phyloP scores from a whole-genome alignment of 2,888 invertebrate genomes.

The Altica lythri region DNA sequence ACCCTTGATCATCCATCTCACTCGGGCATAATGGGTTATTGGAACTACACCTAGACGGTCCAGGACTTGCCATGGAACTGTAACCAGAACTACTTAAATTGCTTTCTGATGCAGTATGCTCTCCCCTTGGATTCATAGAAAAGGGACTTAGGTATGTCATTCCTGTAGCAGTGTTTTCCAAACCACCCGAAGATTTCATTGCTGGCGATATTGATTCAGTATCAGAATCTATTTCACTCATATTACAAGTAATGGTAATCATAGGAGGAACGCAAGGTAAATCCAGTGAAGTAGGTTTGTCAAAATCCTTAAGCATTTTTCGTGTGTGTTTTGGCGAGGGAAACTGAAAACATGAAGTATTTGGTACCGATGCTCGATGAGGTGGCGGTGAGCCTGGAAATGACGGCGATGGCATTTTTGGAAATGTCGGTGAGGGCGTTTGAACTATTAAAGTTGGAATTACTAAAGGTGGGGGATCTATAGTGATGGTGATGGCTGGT shows the following conservation, averaged over 20 bases:
- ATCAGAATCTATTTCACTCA: slow-evolving; percentile 77
- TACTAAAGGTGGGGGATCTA: slow-evolving; percentile 58
- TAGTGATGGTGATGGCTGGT: slow-evolving; percentile 37
- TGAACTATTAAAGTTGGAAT: slow-evolving; percentile 71
- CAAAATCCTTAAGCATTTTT: slow-evolving; percentile 66
- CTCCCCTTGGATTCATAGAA: slow-evolving; percentile 72
- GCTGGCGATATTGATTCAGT: slow-evolving; percentile 70
- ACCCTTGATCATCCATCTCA: slow-evolving; percentile 75
- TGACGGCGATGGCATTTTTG: slow-evolving; percentile 56
- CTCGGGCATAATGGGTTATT: slow-evolving; percentile 78
- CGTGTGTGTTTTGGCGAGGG: slow-evolving; percentile 46
- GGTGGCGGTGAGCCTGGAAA: slow-evolving; percentile 64
- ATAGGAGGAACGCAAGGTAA: slow-evolving; percentile 69
- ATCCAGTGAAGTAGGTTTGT: slow-evolving; percentile 66
- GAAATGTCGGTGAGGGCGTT: slow-evolving; percentile 71
- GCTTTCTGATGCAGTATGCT: slow-evolving; percentile 80
- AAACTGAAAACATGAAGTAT: slow-evolving; percentile 48
- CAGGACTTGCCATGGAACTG: slow-evolving; percentile 84
- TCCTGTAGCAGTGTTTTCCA: slow-evolving; percentile 58
- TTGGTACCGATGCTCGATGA: slow-evolving; percentile 50
- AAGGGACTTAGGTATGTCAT: slow-evolving; percentile 82
- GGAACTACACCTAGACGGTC: slow-evolving; percentile 80
- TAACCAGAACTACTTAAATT: slow-evolving; percentile 84
- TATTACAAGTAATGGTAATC: slow-evolving; percentile 76
- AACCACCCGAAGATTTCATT: slow-evolving; percentile 53